Conservation (phyloP, 1,140 invertebrate species). For the Drosophila teissieri region DNA sequence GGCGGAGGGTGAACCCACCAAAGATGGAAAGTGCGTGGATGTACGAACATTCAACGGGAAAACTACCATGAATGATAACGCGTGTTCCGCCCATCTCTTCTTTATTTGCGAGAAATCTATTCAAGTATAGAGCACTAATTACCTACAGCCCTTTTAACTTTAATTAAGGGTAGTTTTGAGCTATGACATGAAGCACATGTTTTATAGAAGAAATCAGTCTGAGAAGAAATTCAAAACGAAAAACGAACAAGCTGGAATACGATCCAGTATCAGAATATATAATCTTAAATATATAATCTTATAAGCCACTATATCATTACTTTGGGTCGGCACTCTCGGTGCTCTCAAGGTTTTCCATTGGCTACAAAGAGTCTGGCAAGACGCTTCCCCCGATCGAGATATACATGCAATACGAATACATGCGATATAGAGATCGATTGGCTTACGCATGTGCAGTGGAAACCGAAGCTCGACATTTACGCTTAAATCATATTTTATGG, state of each 20-base stretch:
- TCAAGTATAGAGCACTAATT: too few relatives aligned
- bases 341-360: slow-evolving; percentile 31
- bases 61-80: slow-evolving; percentile 26
- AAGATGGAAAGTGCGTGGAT: slow-evolving; percentile 26
- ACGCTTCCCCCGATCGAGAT: slow-evolving; percentile 19
- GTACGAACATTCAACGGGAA: slow-evolving; percentile 1
- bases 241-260: background rate
- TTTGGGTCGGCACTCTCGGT: slow-evolving; percentile 2
- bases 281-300: background rate
- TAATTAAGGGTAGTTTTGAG: too few relatives aligned
- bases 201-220: too few relatives aligned
- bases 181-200: too few relatives aligned
- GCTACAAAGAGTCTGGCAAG: slow-evolving; percentile 52
- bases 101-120: slow-evolving; percentile 15
- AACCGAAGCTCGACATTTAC: slow-evolving; percentile 65
- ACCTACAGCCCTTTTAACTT: too few relatives aligned
- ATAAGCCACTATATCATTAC: slow-evolving; percentile 7
- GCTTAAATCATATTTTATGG: slow-evolving; percentile 83
- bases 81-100: background rate
- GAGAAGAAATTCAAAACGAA: too few relatives aligned
- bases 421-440: slow-evolving; percentile 51
- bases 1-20: slow-evolving; percentile 17
- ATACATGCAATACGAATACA: background rate
- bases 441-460: slow-evolving; percentile 68
- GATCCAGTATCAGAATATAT: background rate